Percentiles rank a stretch among this genome's conserved stretches.
Evolutionary conservation across 2,797 vertebrate genomes (phyloP).

Genomic region (Galagoides demidoff): DNA sequence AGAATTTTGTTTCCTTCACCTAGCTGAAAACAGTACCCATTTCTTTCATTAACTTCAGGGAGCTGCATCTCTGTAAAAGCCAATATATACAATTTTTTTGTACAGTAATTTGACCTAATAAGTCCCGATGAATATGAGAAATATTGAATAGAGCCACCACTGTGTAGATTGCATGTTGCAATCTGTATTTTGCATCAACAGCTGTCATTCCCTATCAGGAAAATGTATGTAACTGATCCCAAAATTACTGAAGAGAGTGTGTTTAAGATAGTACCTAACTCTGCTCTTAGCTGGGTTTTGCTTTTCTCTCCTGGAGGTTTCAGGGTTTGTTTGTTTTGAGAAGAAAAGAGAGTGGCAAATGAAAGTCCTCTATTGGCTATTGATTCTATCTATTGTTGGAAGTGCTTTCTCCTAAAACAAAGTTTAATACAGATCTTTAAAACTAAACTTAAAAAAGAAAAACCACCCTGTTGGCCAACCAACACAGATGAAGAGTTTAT

Average conservation of each 20-base stretch:
- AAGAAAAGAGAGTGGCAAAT: background rate
- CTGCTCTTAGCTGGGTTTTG: background rate
- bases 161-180: background rate
- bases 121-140: background rate
- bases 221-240: background rate
- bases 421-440: background rate
- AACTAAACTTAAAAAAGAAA: background rate
- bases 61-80: background rate
- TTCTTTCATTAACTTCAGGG: background rate
- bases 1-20: conserved; percentile 1
- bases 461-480: background rate
- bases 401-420: background rate
- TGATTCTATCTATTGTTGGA: background rate
- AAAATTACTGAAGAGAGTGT: background rate
- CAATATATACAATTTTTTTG: background rate
- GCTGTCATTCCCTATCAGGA: background rate
- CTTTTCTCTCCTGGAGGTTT: background rate
- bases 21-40: background rate
- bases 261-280: background rate
- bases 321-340: background rate
- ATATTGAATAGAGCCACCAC: background rate
- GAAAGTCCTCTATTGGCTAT: background rate
- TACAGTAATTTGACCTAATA: background rate
- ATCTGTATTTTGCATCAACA: background rate
- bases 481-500: background rate